A percentile compares a stretch with the other conserved stretches of the same genome.
These are phyloP conservation scores for Holotrichia oblita DNA, from an alignment of 1,140 invertebrate species.

Conservation along the genomic window DNA sequence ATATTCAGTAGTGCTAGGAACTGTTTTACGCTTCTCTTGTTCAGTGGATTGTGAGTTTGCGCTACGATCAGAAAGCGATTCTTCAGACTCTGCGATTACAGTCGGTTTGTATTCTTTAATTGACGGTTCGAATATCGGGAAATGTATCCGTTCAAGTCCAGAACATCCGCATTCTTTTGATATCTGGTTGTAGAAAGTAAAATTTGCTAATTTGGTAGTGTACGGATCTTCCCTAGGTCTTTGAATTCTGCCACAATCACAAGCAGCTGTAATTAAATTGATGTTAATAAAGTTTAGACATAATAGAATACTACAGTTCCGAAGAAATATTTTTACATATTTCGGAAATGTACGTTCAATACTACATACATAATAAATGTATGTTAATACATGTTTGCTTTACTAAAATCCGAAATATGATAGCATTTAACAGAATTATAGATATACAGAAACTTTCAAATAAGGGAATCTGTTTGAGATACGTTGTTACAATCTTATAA, in stretches of 20 bases:
- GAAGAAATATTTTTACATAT: no score
- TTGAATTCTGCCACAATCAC: constrained; percentile 91
- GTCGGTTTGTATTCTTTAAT: constrained; percentile 67
- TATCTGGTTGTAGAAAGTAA: constrained; percentile 83
- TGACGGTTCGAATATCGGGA: constrained; percentile 88
- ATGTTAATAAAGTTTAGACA: constrained; percentile 11
- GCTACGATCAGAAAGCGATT: constrained; percentile 52
- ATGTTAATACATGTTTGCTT: no score
- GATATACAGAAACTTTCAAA: no score
- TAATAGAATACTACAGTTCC: neutral
- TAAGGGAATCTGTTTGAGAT: no score
- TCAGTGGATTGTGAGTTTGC: constrained; percentile 49
- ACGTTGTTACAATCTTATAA: no score
- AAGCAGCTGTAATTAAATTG: constrained; percentile 67
- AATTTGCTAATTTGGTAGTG: constrained; percentile 83
- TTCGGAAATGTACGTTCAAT: no score
- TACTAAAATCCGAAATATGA: no score
- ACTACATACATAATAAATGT: no score
- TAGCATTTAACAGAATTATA: no score
- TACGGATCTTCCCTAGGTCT: constrained; percentile 90
- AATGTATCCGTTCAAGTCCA: constrained; percentile 73
- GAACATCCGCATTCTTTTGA: constrained; percentile 80
- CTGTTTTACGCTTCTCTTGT: constrained; percentile 59
- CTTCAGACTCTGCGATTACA: constrained; percentile 52
- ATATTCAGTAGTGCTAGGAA: constrained; percentile 90